Conservation (phyloP, 1,140 invertebrate species). For the Bombus affinis region DNA sequence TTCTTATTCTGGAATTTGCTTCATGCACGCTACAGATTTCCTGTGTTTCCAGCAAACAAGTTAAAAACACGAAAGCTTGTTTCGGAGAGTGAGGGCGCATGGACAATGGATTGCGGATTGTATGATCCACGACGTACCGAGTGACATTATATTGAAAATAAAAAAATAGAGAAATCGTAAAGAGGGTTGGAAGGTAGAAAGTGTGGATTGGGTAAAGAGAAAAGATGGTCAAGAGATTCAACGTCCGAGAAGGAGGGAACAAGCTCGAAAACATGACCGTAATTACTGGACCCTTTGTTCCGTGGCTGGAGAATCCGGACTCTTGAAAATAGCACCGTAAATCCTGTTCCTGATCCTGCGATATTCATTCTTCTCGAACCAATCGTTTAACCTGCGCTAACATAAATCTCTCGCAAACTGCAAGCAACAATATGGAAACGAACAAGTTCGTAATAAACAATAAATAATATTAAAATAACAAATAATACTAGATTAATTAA, state of each 20-base stretch:
- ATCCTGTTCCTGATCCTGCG: conserved; percentile 49
- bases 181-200: conserved; percentile 2
- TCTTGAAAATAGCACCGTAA: conserved; percentile 55
- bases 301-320: not conserved
- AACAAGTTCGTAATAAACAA: not conserved
- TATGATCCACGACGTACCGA: not conserved
- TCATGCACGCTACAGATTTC: not conserved
- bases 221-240: conserved; percentile 31
- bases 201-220: not conserved
- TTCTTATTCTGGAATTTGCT: not conserved
- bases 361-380: conserved; percentile 40
- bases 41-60: not conserved
- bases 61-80: conserved; percentile 21
- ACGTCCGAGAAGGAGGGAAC: not conserved
- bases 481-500: too few relatives aligned
- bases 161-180: not conserved
- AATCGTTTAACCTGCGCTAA: not conserved
- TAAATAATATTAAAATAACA: too few relatives aligned
- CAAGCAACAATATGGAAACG: not conserved
- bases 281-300: conserved; percentile 58
- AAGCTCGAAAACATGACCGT: conserved; percentile 56
- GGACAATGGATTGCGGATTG: conserved; percentile 30
- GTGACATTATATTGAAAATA: conserved; percentile 17
- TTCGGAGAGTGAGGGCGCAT: not conserved
- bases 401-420: not conserved